Evolutionary conservation across 2,113 vertebrate genomes (phyloP).

Genomic region (Laticauda laticaudata): DNA sequence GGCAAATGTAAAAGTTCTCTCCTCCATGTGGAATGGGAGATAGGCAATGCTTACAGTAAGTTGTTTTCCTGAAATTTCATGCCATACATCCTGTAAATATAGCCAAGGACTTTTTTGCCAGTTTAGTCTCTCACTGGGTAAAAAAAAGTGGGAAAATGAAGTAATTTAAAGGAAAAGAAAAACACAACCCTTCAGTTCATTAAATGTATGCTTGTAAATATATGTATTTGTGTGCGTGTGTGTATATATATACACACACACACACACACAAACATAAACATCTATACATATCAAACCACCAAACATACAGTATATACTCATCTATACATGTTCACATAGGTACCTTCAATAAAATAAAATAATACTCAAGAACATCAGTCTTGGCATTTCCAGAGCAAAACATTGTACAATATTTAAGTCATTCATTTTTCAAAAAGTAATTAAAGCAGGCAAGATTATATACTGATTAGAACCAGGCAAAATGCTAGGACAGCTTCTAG

Average conservation of each 20-base stretch:
- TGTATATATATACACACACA: not conserved
- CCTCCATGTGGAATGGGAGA: constrained; percentile 45
- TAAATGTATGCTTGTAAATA: not conserved
- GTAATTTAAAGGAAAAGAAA: not conserved
- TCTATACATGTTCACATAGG: not conserved
- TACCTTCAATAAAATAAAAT: not conserved
- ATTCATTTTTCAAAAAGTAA: not conserved
- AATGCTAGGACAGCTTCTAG: not conserved
- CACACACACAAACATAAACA: not conserved
- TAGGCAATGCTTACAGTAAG: constrained; percentile 7
- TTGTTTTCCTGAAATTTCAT: constrained; percentile 3
- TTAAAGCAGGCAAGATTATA: not conserved
- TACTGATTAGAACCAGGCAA: not conserved
- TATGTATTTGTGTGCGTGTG: not conserved
- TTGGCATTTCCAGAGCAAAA: not conserved
- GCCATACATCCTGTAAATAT: not conserved
- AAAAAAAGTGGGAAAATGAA: not conserved
- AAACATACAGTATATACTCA: not conserved
- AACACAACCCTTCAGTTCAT: not conserved
- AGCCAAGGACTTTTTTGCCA: not conserved
- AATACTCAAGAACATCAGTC: not conserved
- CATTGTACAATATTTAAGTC: not conserved
- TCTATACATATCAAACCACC: not conserved
- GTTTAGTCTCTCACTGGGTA: not conserved
- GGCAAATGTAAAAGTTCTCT: constrained; percentile 45